These are phyloP conservation scores for Laticauda laticaudata DNA, from an alignment of 2,113 vertebrate species.

Conservation along the genomic window DNA sequence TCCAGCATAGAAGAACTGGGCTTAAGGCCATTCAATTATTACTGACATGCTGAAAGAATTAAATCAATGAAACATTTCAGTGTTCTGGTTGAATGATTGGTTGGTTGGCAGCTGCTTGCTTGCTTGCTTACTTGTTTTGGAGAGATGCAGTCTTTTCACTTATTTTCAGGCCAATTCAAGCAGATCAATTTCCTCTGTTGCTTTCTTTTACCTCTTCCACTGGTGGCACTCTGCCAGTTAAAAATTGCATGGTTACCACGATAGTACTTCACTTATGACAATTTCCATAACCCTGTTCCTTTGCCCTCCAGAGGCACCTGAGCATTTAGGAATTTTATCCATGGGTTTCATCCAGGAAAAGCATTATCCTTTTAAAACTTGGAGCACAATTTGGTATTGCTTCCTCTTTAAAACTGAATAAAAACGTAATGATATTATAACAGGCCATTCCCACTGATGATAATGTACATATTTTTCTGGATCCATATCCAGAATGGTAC, in stretches of 20 bases:
- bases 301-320: neutral
- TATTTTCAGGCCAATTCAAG: neutral
- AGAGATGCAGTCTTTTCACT: neutral
- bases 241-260: neutral
- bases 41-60: neutral
- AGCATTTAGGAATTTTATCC: neutral
- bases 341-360: neutral
- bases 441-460: conserved; percentile 31
- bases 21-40: neutral
- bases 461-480: conserved; percentile 18
- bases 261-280: neutral
- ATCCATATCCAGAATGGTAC: conserved; percentile 35
- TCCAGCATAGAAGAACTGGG: neutral
- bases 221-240: neutral
- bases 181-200: neutral
- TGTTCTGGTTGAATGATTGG: neutral
- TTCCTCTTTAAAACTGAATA: conserved; percentile 51
- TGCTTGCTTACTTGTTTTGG: neutral
- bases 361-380: conserved; percentile 22
- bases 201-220: neutral
- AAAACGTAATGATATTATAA: conserved; percentile 54
- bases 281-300: neutral
- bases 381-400: conserved; percentile 35
- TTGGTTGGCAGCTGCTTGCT: neutral
- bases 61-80: neutral